Conservation (phyloP, 2,888 invertebrate genomes). For the Drosophila meridionalis region DNA sequence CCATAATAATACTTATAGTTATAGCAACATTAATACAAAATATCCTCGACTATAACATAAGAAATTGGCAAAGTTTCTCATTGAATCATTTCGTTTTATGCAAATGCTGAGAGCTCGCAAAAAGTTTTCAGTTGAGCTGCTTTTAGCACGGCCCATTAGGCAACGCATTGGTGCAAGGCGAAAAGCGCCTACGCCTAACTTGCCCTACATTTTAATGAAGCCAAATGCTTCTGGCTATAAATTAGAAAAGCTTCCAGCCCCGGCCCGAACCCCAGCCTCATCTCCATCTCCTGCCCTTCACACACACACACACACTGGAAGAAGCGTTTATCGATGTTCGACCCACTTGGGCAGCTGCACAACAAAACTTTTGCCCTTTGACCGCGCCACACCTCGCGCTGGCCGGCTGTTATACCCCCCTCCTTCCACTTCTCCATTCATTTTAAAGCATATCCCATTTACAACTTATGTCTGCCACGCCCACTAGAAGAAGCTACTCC, state of each 20-base stretch:
- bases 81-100: conserved; percentile 40
- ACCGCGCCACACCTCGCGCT: conserved; percentile 23
- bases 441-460: conserved; percentile 72
- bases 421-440: conserved; percentile 55
- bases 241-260: conserved; percentile 48
- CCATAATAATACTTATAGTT: not conserved
- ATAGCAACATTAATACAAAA: not conserved
- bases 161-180: conserved; percentile 64
- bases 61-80: conserved; percentile 4
- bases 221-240: conserved; percentile 72
- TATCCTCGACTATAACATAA: not conserved
- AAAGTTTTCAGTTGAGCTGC: conserved; percentile 75
- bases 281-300: not conserved
- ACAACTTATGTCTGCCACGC: conserved; percentile 15
- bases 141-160: conserved; percentile 74
- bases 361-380: conserved; percentile 39
- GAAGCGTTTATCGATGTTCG: conserved; percentile 28
- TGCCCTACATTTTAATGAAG: conserved; percentile 67
- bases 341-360: conserved; percentile 43
- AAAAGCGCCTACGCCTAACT: conserved; percentile 31
- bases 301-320: conserved; percentile 13
- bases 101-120: conserved; percentile 52
- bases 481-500: conserved; percentile 15
- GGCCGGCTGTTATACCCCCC: conserved; percentile 2
- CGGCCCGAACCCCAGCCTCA: not conserved